phyloP scores from a whole-genome alignment of 53 echinoderm and acorn worm genomes.

The Hippasteria phrygiana region DNA sequence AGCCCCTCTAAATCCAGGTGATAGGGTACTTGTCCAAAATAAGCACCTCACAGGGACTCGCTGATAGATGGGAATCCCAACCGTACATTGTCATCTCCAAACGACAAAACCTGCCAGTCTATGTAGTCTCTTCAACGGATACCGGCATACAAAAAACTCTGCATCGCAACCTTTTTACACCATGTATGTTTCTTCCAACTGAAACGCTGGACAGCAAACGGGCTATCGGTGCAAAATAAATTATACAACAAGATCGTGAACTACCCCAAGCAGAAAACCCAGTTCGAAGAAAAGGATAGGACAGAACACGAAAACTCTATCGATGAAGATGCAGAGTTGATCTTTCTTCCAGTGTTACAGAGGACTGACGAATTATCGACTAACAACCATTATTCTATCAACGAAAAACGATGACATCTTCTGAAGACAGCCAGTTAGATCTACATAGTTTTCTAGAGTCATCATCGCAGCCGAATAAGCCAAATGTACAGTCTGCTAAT shows the following conservation, averaged over 20 bases:
- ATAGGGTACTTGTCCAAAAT: too few species aligned
- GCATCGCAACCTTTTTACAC: constrained; percentile 55
- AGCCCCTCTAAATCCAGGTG: constrained; percentile 14
- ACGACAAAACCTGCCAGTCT: constrained; percentile 20
- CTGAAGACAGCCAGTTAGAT: not conserved
- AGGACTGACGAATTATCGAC: not conserved
- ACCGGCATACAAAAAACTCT: constrained; percentile 2
- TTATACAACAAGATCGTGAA: not conserved
- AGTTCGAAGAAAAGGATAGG: too few species aligned
- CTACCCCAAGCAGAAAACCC: too few species aligned
- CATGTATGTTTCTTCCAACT: constrained; percentile 46
- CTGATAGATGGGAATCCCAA: constrained; percentile 24
- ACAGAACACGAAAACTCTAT: not conserved
- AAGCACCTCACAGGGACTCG: constrained; percentile 14
- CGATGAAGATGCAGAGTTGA: not conserved
- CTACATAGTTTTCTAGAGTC: not conserved
- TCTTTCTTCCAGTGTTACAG: not conserved
- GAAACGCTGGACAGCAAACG: not conserved
- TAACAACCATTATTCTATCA: not conserved
- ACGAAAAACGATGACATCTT: not conserved
- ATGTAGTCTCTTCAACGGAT: not conserved
- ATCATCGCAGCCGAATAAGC: not conserved
- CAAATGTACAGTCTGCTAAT: not conserved
- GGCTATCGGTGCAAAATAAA: not conserved
- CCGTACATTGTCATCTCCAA: constrained; percentile 37